Evolutionary conservation across 2,888 invertebrate species (phyloP).

Genomic region (Leptarthrus brevirostris): DNA sequence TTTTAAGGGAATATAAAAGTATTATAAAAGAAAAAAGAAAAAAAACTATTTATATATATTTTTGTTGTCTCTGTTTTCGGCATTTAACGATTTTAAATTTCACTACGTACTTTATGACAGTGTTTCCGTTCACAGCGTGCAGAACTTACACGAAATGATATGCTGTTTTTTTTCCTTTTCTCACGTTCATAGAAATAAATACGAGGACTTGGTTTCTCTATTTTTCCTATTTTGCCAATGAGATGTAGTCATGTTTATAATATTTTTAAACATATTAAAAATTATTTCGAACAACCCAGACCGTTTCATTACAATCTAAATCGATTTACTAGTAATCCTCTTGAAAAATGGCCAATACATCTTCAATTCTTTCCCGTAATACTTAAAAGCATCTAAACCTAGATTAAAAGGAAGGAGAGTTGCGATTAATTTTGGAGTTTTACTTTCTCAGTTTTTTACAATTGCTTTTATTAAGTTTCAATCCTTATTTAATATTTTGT

Average conservation of each 20-base stretch:
- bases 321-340: too few species aligned
- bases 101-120: too few species aligned
- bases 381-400: too few species aligned
- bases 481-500: too few species aligned
- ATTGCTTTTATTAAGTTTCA: too few species aligned
- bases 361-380: too few species aligned
- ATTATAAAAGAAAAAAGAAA: slow-evolving; percentile 18
- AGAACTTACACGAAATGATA: not conserved
- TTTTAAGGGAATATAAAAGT: slow-evolving; percentile 14
- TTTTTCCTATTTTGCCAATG: slow-evolving; percentile 47
- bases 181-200: not conserved
- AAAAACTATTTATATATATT: not conserved
- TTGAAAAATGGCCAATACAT: too few species aligned
- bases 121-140: not conserved
- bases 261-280: slow-evolving; percentile 43
- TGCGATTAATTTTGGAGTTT: too few species aligned
- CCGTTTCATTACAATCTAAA: too few species aligned
- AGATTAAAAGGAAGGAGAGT: too few species aligned
- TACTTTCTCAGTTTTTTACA: too few species aligned
- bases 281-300: slow-evolving; percentile 10
- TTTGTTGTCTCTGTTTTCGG: not conserved
- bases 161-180: not conserved
- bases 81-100: not conserved
- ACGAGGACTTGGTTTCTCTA: slow-evolving; percentile 41
- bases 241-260: slow-evolving; percentile 44